A percentile compares a stretch with the other conserved stretches of the same genome.
phyloP scores from a whole-genome alignment of 2,797 vertebrate species.

The Coregonus sp. region DNA sequence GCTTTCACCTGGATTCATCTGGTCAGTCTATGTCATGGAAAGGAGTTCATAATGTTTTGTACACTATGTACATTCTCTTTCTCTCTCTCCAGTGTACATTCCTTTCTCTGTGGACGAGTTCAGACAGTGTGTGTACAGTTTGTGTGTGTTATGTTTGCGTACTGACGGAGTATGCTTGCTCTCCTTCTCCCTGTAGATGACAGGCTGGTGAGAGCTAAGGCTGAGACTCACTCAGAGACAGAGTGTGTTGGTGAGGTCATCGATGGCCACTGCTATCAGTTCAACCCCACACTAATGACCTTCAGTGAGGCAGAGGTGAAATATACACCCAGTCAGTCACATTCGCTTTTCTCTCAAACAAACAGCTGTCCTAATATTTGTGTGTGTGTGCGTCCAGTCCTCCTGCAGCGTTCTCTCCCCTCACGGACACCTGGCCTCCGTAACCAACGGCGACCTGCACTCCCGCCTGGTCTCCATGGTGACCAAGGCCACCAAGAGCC shows the following conservation, averaged over 20 bases:
- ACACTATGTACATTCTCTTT: neutral
- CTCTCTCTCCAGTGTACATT: slow-evolving; percentile 35
- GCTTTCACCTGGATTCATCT: no score
- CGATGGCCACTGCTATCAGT: slow-evolving; percentile 65
- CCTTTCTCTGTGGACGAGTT: slow-evolving; percentile 22
- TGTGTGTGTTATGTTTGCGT: neutral
- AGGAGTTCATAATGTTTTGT: neutral
- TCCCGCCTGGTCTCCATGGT: slow-evolving; percentile 66
- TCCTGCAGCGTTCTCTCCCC: slow-evolving; percentile 55
- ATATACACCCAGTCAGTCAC: neutral
- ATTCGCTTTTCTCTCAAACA: neutral
- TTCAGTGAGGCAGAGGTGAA: slow-evolving; percentile 71
- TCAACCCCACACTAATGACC: slow-evolving; percentile 58
- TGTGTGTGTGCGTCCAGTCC: slow-evolving; percentile 44
- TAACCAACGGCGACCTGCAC: slow-evolving; percentile 62
- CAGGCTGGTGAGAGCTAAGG: neutral
- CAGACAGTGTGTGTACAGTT: slow-evolving; percentile 25
- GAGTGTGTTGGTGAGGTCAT: slow-evolving; percentile 66
- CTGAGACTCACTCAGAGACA: slow-evolving; percentile 2
- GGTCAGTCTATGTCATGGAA: neutral
- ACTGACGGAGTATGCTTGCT: neutral
- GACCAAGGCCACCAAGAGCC: slow-evolving; percentile 54
- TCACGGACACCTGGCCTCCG: slow-evolving; percentile 67
- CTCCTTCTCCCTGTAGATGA: neutral
- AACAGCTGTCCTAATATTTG: neutral